Base-by-base conservation (phyloP, 2,797 vertebrate species). In the Antennarius maculatus region DNA sequence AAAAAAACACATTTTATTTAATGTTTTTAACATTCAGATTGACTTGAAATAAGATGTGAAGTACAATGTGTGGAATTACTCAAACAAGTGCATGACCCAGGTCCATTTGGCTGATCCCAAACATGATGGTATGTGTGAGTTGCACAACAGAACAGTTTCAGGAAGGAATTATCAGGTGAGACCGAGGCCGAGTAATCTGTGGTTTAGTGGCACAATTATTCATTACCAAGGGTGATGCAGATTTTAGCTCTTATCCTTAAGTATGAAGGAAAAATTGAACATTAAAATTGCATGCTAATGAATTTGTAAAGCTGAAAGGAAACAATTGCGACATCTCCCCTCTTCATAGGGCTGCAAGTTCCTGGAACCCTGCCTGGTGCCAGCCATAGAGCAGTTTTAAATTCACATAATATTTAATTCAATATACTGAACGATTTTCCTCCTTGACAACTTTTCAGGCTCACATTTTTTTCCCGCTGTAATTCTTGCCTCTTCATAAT, bases 141-240 rank as follows among this genome's bases (percentile, higher is more conserved):
- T 85, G 61, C 61, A 72, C 73, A 71, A 84, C 59, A 55, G 73
- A 61, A 59, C 71, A 47, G 64, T 77, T 74, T 77, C 71, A 79
- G 62, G 52, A 79, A 84, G 81, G 67, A 84, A 77, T 59, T 80
- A 78, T 83, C 66, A 76, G 71, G 77, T 84, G 63, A 86, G 85
- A 75, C 43, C 7, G 68, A 84, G 72, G 77, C 69, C 50, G 14
- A 54, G 54, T 66, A 62, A 84, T 78, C 61, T 82, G 54, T 52
- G 58, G 46, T 80, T 77, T 61, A 71, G 34, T 47, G 57, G 41
- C 51, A 50, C 28, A 16, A 66, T 64, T 68, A 61, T 76, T 66
- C 71, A 48, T 47, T 59, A 72, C 31, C 74, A 64, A 71, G 57
- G 41, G 43, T 50, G 66, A 64, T 57, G 55, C 59, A 43, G 49